Conservation (phyloP, 2,113 vertebrate genomes). For the Hydrolagus affinis region DNA sequence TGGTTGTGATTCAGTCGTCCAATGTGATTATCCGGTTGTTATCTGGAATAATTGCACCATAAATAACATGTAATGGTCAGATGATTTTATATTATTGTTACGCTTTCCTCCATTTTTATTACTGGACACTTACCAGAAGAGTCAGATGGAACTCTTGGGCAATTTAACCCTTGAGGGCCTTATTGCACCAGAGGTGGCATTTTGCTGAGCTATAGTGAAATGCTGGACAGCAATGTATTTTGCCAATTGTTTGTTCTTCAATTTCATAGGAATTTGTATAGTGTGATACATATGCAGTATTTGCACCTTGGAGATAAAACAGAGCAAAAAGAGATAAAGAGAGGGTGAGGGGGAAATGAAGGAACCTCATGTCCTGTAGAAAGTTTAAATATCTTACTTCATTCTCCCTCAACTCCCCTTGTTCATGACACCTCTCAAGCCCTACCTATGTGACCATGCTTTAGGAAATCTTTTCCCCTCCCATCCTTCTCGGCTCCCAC, state of each 20-base stretch:
- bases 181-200: not conserved
- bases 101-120: not conserved
- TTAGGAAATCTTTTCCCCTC: no score
- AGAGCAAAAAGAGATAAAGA: not conserved
- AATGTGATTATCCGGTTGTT: not conserved
- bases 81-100: not conserved
- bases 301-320: not conserved
- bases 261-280: not conserved
- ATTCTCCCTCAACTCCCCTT: not conserved
- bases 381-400: not conserved
- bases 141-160: not conserved
- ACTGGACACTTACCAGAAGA: conserved; percentile 10
- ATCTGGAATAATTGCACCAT: not conserved
- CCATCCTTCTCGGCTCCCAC: no score
- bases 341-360: not conserved
- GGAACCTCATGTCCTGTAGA: not conserved
- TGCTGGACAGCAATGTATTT: not conserved
- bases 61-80: conserved; percentile 9
- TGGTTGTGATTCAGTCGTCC: not conserved
- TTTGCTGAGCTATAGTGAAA: not conserved
- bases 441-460: no score
- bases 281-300: not conserved
- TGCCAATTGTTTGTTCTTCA: no score
- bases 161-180: conserved; percentile 3
- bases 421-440: not conserved